phyloP scores from a whole-genome alignment of 2,797 vertebrate genomes.

The Hemitrygon akajei region DNA sequence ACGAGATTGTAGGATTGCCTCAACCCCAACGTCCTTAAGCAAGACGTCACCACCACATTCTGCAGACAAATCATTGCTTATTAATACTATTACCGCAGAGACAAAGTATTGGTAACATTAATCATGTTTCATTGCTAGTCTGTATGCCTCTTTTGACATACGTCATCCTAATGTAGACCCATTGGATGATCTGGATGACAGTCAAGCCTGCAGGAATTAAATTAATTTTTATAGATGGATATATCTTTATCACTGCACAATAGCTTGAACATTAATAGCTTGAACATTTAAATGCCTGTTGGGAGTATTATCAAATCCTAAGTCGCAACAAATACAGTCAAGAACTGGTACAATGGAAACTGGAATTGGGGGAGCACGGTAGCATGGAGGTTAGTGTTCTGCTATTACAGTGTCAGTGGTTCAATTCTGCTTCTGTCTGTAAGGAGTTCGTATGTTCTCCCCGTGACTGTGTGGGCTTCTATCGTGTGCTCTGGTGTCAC shows the following conservation, averaged over 20 bases:
- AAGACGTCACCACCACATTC: not conserved
- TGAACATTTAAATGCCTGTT: not conserved
- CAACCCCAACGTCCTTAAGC: not conserved
- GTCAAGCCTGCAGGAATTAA: not conserved
- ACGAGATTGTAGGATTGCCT: not conserved
- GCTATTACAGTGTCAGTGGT: no score
- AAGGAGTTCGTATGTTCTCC: no score
- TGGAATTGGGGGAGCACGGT: no score
- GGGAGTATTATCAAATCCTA: not conserved
- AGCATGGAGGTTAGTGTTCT: no score
- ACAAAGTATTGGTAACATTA: not conserved
- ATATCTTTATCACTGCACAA: no score
- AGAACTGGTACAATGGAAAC: not conserved
- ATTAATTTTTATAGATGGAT: not conserved
- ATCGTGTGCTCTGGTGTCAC: no score
- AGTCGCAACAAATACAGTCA: not conserved
- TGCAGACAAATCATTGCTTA: not conserved
- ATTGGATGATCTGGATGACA: conserved; percentile 8
- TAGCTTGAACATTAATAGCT: not conserved
- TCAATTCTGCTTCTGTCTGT: no score
- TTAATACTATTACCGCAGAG: not conserved
- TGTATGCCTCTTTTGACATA: not conserved
- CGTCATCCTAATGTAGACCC: not conserved
- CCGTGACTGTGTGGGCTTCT: no score
- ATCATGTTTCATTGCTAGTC: not conserved